These are phyloP conservation scores for Bombus sibiricus DNA, from an alignment of 1,140 invertebrate genomes.

Conservation along the genomic window DNA sequence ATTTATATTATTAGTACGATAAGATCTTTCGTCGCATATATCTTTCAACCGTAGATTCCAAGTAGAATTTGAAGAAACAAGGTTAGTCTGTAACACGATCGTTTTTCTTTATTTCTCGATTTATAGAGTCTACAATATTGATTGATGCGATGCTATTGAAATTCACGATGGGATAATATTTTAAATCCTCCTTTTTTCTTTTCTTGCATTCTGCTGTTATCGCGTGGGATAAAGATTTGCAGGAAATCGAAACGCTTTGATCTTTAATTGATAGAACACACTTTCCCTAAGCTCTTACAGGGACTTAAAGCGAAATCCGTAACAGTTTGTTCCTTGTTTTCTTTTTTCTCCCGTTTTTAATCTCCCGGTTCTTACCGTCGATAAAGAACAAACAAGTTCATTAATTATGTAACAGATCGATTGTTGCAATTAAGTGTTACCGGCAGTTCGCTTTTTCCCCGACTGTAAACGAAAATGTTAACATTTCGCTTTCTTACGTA, in stretches of 20 bases:
- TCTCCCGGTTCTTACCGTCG: background rate
- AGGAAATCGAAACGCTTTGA: background rate
- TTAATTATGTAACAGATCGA: conserved; percentile 46
- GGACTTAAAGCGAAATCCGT: background rate
- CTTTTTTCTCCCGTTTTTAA: background rate
- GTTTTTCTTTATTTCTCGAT: background rate
- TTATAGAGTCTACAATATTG: background rate
- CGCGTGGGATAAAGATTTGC: background rate
- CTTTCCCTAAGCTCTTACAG: conserved; percentile 12
- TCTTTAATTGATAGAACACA: background rate
- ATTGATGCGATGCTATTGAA: background rate
- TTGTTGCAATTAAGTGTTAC: conserved; percentile 29
- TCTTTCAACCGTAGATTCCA: too few relatives aligned
- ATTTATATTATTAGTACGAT: background rate
- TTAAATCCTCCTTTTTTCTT: background rate
- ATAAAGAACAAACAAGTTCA: conserved; percentile 13
- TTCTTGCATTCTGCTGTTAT: background rate
- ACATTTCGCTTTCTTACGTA: conserved; percentile 19
- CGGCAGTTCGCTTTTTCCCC: too few relatives aligned
- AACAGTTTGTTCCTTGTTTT: background rate
- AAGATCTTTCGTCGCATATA: too few relatives aligned
- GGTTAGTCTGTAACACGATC: too few relatives aligned
- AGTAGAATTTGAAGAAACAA: too few relatives aligned
- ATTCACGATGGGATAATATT: background rate
- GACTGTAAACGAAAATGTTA: conserved; percentile 25